Base-by-base conservation (phyloP, 2,888 invertebrate genomes). In the Gastracanthus pulcherrimus region DNA sequence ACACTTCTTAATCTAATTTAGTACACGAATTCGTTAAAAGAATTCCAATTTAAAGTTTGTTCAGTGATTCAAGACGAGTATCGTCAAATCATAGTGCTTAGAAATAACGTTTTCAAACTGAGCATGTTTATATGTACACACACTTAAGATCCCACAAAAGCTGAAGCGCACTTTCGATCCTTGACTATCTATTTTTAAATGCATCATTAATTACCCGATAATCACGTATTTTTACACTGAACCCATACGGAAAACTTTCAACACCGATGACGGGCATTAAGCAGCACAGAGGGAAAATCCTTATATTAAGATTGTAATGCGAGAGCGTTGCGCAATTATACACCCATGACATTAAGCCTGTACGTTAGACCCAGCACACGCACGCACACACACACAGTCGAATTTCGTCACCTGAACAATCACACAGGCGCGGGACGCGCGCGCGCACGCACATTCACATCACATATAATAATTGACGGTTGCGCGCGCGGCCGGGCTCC, bases 391-490 rank as follows among this genome's bases (percentile, higher is more conserved):
- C 36, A 60, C 16, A n/a, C 69, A 66, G 38, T 62, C 34, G 76
- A 77, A 71, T 78, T 78, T 78, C 77, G 71, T 78, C 71, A 76
- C 69, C 67, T 31, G 64, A 62, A 51, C 62, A 64, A 67, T 75
- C 48, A 16, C 16, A 34, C 7, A 2, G 19, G n/a, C 7, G 58
- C 23, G 45, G 26, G 62, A 13, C 29, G 55, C 31, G n/a, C 62
- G 51, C 64, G 55, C 31, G 34, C n/a, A 34, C 36, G 48, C 29
- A 11, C 67, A 45, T 60, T 36, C 36, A 13, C 29, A 29, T 6
- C 23, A 29, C 36, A 19, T n/a, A 62, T 36, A 34, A 62, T 81
- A 77, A 81, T 77, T 81, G 77, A 81, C 75, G 75, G 75, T 76
- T 77, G 77, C 64, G 80, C 26, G 23, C 66, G 78, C 75, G 75